Evolutionary conservation across 2,797 vertebrate species (phyloP).

Genomic region (Microhierax caerulescens): DNA sequence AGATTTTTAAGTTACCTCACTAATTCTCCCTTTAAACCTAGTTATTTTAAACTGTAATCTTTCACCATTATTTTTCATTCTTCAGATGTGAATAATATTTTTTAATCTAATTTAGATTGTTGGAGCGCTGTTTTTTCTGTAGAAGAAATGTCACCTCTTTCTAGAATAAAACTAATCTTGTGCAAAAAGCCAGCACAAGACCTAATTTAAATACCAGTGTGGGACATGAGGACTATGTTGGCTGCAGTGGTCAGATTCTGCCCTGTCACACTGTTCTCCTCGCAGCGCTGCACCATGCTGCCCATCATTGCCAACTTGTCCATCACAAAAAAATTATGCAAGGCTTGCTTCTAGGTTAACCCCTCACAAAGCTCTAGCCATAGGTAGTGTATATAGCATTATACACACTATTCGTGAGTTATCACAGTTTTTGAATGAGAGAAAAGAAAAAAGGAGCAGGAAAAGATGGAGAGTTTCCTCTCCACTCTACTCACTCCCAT

Average conservation of each 20-base stretch:
- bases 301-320: neutral
- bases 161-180: neutral
- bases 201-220: neutral
- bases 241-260: neutral
- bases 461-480: neutral
- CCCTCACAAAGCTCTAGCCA: neutral
- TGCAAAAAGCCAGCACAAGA: neutral
- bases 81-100: neutral
- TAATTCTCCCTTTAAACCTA: neutral
- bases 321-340: neutral
- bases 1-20: neutral
- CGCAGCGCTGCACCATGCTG: neutral
- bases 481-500: neutral
- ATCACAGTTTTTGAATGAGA: neutral
- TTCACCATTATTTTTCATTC: conserved; percentile 2
- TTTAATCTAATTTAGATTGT: neutral
- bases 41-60: neutral
- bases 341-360: neutral
- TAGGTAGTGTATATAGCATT: neutral
- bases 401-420: fast-evolving
- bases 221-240: neutral
- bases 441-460: neutral
- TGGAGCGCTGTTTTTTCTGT: neutral
- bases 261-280: neutral
- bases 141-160: neutral